These are phyloP conservation scores for Petrocephalus microphthalmus DNA, from an alignment of 2,113 vertebrate genomes.

Conservation along the genomic window DNA sequence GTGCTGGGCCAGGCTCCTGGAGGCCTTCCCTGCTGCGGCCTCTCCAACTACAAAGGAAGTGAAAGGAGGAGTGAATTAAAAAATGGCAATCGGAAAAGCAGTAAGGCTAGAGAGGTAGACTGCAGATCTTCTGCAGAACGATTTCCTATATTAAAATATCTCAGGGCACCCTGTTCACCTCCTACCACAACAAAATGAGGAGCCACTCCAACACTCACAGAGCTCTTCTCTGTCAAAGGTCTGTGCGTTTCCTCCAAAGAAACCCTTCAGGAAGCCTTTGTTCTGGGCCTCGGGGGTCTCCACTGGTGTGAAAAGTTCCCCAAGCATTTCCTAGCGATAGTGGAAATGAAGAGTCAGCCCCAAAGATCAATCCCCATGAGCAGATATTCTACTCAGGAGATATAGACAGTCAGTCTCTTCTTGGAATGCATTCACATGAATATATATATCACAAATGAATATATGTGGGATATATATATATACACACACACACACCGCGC, in stretches of 20 bases:
- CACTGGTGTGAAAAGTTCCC: slow-evolving; percentile 89
- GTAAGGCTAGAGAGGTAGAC: not conserved
- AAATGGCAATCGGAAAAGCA: not conserved
- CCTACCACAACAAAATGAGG: not conserved
- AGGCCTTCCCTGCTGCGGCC: slow-evolving; percentile 86
- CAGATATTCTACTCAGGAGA: not conserved
- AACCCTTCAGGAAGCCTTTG: slow-evolving; percentile 92
- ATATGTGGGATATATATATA: not conserved
- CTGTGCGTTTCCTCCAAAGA: slow-evolving; percentile 90
- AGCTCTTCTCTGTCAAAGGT: slow-evolving; percentile 96
- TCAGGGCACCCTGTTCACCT: no score
- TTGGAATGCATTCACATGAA: not conserved
- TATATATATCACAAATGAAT: no score
- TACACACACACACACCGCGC: no score
- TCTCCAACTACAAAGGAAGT: slow-evolving; percentile 72
- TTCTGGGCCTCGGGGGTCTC: slow-evolving; percentile 95
- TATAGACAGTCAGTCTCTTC: not conserved
- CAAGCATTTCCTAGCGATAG: slow-evolving; percentile 81
- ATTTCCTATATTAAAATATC: not conserved
- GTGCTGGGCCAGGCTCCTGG: slow-evolving; percentile 88
- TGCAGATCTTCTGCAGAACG: not conserved
- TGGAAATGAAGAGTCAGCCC: not conserved
- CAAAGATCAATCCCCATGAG: not conserved
- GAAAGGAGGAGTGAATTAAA: not conserved
- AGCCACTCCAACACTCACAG: slow-evolving; percentile 68